Evolutionary conservation across 2,888 invertebrate species (phyloP), one percentile per base, ranked within the genome.

Genomic region (Eupithecia abbreviata): DNA sequence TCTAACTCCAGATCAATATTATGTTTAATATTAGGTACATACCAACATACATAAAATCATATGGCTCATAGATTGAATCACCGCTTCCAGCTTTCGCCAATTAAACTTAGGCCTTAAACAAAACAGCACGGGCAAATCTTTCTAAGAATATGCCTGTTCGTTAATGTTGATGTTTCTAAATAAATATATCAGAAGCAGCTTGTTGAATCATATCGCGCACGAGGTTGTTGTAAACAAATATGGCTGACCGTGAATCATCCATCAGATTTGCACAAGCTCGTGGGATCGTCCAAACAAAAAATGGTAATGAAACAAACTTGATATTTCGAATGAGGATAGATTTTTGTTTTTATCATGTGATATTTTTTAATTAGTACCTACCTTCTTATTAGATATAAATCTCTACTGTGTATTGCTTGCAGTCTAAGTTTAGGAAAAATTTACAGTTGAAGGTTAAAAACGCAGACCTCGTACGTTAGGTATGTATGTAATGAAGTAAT

Each of bases 181-280:
- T 77, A 73, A 77, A 72, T 77, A 30, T 77, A 81, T 79, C 79
- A 76, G 75, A 82, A 80, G 74, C 77, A 75, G 49, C 80, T 80
- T 79, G 82, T 79, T 88, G 88, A 89, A 85, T 89, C 88, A 88
- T 82, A 83, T 78, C 79, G 78, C 81, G 80, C 70, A 80, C 79
- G 72, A 78, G 80, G 82, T 77, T 84, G 83, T 85, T 83, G 87
- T 88, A 88, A 87, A 89, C 85, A 89, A 86, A 88, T 86, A 87
- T 83, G 86, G 84, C 82, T 80, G 83, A 77, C 78, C 78, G 84
- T 89, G 90, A 89, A 83, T 89, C 90, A 89, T 84, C 81, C 71
- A 73, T 74, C 74, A 74, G 65, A 71, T 82, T 79, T 79, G 80
- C 78, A 80, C 82, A 81, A 77, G 71, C 73, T 79, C 62, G 72